Conservation (phyloP, 1,140 invertebrate genomes). For the Daktulosphaira vitifoliae region DNA sequence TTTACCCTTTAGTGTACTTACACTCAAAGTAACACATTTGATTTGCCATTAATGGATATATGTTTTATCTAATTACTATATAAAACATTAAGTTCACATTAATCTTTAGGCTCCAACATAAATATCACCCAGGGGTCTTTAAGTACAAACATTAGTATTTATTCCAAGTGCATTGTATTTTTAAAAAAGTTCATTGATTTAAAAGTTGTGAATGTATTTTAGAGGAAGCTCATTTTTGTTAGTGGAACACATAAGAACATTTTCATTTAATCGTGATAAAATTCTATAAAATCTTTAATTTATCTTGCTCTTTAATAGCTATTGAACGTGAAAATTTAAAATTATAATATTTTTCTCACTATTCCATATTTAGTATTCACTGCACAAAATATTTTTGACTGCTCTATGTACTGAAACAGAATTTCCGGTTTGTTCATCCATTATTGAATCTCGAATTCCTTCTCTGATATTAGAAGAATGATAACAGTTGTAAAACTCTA, state of each 20-base stretch:
- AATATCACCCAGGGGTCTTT: background rate
- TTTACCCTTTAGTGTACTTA: too few species aligned
- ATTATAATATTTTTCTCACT: background rate
- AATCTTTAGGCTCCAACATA: background rate
- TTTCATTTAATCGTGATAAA: conserved; percentile 14
- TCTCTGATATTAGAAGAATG: too few species aligned
- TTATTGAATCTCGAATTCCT: too few species aligned
- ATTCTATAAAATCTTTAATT: conserved; percentile 18
- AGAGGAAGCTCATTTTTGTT: too few species aligned
- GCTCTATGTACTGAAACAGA: too few species aligned
- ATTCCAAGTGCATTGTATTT: background rate
- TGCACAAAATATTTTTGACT: too few species aligned
- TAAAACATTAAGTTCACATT: conserved; percentile 27
- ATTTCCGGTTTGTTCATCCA: too few species aligned
- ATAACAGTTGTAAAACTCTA: too few species aligned
- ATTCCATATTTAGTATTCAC: too few species aligned
- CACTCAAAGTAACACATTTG: too few species aligned
- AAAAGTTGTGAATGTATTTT: too few species aligned
- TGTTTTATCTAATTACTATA: conserved; percentile 25
- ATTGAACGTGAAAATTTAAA: conserved; percentile 31
- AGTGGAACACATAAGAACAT: background rate
- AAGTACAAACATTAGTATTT: too few species aligned
- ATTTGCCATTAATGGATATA: conserved; percentile 18
- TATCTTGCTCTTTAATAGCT: conserved; percentile 17
- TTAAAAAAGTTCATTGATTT: background rate